These are phyloP conservation scores for Drepana arcuata DNA, from an alignment of 1,140 invertebrate genomes.

Conservation along the genomic window DNA sequence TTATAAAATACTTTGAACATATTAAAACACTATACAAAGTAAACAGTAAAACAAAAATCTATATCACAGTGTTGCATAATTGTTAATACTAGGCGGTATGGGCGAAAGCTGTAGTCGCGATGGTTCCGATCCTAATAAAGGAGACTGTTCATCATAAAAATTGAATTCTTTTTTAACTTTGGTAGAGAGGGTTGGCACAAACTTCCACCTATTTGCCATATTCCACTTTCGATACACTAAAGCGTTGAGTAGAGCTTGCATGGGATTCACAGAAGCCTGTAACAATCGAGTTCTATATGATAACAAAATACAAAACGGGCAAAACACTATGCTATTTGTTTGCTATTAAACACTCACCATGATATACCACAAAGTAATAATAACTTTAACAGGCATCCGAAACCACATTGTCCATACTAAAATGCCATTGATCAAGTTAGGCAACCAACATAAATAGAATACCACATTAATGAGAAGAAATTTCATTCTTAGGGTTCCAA, in stretches of 20 bases:
- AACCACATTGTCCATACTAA: conserved; percentile 85
- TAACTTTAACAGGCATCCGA: conserved; percentile 76
- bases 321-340: no score
- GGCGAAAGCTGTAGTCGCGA: conserved; percentile 40
- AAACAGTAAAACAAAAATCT: background rate
- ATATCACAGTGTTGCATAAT: conserved; percentile 47
- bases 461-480: conserved; percentile 83
- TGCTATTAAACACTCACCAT: conserved; percentile 82
- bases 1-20: no score
- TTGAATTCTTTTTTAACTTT: conserved; percentile 25
- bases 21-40: background rate
- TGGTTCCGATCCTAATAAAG: conserved; percentile 52
- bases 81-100: conserved; percentile 44
- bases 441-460: conserved; percentile 87
- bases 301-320: no score
- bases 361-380: conserved; percentile 84
- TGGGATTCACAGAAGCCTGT: conserved; percentile 84
- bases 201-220: conserved; percentile 35
- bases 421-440: conserved; percentile 84
- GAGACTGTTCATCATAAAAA: conserved; percentile 51
- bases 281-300: no score
- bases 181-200: conserved; percentile 17
- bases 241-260: conserved; percentile 86
- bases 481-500: conserved; percentile 80
- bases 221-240: conserved; percentile 83